Evolutionary conservation across 1,140 invertebrate species (phyloP).

Genomic region (Bombyx mori): ASM3026992v2 NC_085111.1:11191001-11191500

Average conservation of each 20-base stretch:
- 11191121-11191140: neutral
- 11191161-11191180: neutral
- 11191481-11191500: too few species aligned
- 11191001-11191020: slow-evolving; percentile 18
- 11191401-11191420: too few species aligned
- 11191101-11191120: neutral
- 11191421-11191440: too few species aligned
- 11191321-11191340: neutral
- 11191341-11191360: too few species aligned
- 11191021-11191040: slow-evolving; percentile 12
- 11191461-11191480: too few species aligned
- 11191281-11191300: neutral
- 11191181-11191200: neutral
- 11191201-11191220: neutral
- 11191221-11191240: too few species aligned
- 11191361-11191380: too few species aligned
- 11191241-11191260: too few species aligned
- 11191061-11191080: slow-evolving; percentile 9
- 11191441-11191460: too few species aligned
- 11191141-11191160: neutral
- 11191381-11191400: too few species aligned
- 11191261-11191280: too few species aligned
- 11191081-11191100: slow-evolving; percentile 7
- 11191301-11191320: slow-evolving; percentile 7
- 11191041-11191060: slow-evolving; percentile 5